Conservation (phyloP, 2,797 vertebrate species). For the Tenualosa ilisha region DNA sequence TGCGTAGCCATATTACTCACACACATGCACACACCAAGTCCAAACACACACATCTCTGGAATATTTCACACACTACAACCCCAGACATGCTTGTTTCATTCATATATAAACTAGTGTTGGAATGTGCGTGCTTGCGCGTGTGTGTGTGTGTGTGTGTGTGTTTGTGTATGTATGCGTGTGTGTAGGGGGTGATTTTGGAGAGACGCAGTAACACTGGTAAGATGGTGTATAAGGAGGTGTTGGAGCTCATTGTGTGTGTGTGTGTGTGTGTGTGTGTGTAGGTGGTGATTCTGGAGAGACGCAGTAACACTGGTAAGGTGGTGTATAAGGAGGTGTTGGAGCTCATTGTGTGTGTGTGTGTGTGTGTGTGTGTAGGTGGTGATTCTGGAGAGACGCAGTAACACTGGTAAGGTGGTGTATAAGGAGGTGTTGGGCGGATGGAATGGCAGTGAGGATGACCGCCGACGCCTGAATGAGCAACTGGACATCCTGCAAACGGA, state of each 20-base stretch:
- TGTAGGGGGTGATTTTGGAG: neutral
- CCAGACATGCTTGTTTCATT: too few species aligned
- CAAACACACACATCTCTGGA: too few species aligned
- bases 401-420: conserved; percentile 80
- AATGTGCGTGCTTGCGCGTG: neutral
- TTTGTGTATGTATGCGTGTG: neutral
- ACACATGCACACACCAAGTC: too few species aligned
- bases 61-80: too few species aligned
- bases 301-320: conserved; percentile 78
- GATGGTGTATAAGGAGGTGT: conserved; percentile 77
- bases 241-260: conserved; percentile 38
- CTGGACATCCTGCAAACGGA: conserved; percentile 88
- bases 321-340: conserved; percentile 77
- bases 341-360: neutral
- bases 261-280: neutral
- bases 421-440: conserved; percentile 83
- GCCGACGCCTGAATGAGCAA: conserved; percentile 82
- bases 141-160: neutral
- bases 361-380: conserved; percentile 78
- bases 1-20: too few species aligned
- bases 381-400: conserved; percentile 87
- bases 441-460: conserved; percentile 89
- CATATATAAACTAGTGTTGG: too few species aligned
- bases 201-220: conserved; percentile 78
- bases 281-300: conserved; percentile 80